These are phyloP conservation scores for Aethina tumida DNA, from an alignment of 1,140 invertebrate genomes.

Conservation along the genomic window DNA sequence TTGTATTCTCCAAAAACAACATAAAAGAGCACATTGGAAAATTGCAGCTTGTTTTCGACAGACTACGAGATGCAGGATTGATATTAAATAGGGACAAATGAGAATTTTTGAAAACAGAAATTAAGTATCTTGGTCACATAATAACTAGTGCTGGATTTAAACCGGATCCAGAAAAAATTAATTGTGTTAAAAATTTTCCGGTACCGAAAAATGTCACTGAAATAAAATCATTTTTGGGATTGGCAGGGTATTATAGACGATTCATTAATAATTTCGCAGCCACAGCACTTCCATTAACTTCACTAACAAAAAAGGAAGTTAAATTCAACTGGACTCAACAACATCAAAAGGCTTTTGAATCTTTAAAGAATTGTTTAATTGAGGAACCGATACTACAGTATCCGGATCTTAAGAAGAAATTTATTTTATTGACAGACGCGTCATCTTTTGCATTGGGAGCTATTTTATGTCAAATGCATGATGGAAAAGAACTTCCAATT, in stretches of 20 bases:
- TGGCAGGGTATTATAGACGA: too few relatives aligned
- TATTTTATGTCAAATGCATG: slow-evolving; percentile 13
- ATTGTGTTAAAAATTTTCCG: slow-evolving; percentile 20
- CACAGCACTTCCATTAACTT: too few relatives aligned
- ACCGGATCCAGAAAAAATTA: slow-evolving; percentile 20
- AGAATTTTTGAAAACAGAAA: slow-evolving; percentile 35
- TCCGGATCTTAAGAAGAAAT: too few relatives aligned
- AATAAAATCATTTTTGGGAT: slow-evolving; percentile 23
- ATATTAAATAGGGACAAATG: slow-evolving; percentile 39
- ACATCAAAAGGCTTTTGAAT: too few relatives aligned
- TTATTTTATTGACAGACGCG: slow-evolving; percentile 19
- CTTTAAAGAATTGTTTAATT: too few relatives aligned
- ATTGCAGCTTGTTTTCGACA: slow-evolving; percentile 17
- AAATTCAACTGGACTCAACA: too few relatives aligned
- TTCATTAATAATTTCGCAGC: too few relatives aligned
- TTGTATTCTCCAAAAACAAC: slow-evolving; percentile 14
- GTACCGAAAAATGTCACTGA: slow-evolving; percentile 21
- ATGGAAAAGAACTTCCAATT: slow-evolving; percentile 9
- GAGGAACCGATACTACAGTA: too few relatives aligned
- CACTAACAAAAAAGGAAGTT: too few relatives aligned
- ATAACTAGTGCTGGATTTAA: slow-evolving; percentile 6
- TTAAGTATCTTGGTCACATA: slow-evolving; percentile 35
- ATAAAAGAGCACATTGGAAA: slow-evolving; percentile 24
- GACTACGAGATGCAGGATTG: slow-evolving; percentile 30
- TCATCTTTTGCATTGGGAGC: slow-evolving; percentile 18